Evolutionary conservation across 2,888 invertebrate species (phyloP).

Genomic region (Agriopis aurantiaria): DNA sequence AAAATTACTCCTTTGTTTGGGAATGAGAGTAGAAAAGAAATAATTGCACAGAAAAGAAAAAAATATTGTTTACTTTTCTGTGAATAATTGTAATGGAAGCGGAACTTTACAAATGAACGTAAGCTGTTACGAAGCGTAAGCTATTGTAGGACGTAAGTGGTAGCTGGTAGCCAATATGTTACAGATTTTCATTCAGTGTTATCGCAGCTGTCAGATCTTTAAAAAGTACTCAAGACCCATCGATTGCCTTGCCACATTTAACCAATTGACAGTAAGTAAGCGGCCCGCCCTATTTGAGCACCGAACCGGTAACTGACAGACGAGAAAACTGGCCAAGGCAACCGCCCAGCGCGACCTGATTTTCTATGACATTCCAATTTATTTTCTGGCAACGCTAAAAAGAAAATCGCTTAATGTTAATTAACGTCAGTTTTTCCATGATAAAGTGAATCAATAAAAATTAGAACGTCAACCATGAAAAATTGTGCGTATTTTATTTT

Average conservation of each 20-base stretch:
- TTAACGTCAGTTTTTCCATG: slow-evolving; percentile 22
- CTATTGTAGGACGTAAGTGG: too few relatives aligned
- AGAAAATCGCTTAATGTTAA: slow-evolving; percentile 32
- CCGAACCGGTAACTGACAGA: slow-evolving; percentile 71
- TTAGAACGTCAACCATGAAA: neutral
- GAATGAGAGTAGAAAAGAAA: too few relatives aligned
- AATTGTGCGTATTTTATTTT: neutral
- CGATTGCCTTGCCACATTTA: neutral
- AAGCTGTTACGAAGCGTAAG: too few relatives aligned
- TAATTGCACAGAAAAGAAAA: too few relatives aligned
- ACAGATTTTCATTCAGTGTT: too few relatives aligned
- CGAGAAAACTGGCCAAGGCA: slow-evolving; percentile 81
- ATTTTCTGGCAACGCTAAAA: slow-evolving; percentile 45
- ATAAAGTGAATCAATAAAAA: slow-evolving; percentile 3
- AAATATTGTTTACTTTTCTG: too few relatives aligned
- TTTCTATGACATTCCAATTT: slow-evolving; percentile 47
- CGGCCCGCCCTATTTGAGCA: slow-evolving; percentile 71
- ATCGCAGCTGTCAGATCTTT: too few relatives aligned
- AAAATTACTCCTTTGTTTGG: too few relatives aligned
- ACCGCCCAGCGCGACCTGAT: slow-evolving; percentile 55
- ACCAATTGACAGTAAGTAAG: slow-evolving; percentile 69
- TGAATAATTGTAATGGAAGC: too few relatives aligned
- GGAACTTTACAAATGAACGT: too few relatives aligned
- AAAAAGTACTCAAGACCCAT: too few relatives aligned
- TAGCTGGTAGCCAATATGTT: too few relatives aligned